These are phyloP conservation scores for Adoxophyes honmai DNA, from an alignment of 1,140 invertebrate genomes.

Conservation along the genomic window DNA sequence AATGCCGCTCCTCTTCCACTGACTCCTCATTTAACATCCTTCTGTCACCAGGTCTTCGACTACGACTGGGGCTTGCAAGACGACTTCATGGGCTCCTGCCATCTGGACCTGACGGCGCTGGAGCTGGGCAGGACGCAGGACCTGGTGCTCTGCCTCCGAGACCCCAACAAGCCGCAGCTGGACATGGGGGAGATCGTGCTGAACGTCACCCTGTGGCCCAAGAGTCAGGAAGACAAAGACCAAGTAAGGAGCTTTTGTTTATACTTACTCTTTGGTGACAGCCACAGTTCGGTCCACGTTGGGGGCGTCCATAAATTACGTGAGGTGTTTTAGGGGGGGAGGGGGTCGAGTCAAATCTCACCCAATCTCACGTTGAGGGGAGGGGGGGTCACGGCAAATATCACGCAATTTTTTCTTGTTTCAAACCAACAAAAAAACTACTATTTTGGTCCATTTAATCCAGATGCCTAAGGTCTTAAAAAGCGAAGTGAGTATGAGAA, in stretches of 20 bases:
- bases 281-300: no score
- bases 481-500: no score
- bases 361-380: no score
- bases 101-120: constrained; percentile 89
- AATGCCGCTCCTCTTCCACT: background rate
- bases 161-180: constrained; percentile 79
- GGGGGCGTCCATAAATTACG: no score
- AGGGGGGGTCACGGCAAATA: no score
- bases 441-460: no score
- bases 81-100: constrained; percentile 97
- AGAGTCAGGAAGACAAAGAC: constrained; percentile 95
- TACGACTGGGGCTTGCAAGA: constrained; percentile 98
- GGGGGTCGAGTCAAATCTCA: no score
- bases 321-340: no score
- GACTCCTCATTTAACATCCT: background rate
- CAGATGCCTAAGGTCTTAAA: no score
- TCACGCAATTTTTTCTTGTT: no score
- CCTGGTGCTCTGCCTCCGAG: constrained; percentile 85
- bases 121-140: constrained; percentile 91
- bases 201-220: constrained; percentile 89
- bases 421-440: no score
- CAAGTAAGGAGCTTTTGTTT: constrained; percentile 81
- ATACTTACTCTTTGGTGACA: no score
- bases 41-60: constrained; percentile 94
- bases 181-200: constrained; percentile 91